Conservation (phyloP, 2,888 invertebrate species). For the Oeneis ivallda region DNA sequence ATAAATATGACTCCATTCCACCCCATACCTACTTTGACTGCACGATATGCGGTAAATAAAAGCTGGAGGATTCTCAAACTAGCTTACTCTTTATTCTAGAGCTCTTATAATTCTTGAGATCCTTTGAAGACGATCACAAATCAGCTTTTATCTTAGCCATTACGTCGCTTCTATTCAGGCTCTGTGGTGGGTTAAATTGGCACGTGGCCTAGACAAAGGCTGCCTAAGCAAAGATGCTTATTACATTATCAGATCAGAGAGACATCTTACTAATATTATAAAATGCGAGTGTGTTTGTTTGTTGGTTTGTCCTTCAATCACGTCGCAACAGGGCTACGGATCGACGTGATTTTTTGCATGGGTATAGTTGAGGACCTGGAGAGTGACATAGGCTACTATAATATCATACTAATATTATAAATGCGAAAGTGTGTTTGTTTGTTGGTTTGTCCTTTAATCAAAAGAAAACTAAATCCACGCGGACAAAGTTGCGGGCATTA, state of each 20-base stretch:
- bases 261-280: too few species aligned
- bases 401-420: too few species aligned
- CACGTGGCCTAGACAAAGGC: neutral
- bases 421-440: too few species aligned
- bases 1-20: neutral
- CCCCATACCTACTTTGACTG: neutral
- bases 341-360: too few species aligned
- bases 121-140: constrained; percentile 3
- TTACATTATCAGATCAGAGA: neutral
- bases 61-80: neutral
- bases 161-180: neutral
- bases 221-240: neutral
- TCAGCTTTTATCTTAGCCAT: constrained; percentile 10
- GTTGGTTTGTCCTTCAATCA: too few species aligned
- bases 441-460: too few species aligned
- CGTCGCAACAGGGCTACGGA: too few species aligned
- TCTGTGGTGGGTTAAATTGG: neutral
- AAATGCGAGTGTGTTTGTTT: too few species aligned
- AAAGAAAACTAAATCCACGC: too few species aligned
- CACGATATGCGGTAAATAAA: neutral
- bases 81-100: neutral
- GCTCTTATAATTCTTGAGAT: neutral
- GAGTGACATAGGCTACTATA: too few species aligned
- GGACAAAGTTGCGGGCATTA: too few species aligned
- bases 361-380: too few species aligned